Evolutionary conservation across 2,888 invertebrate genomes (phyloP), one percentile per base, ranked within the genome.

Genomic region (Phengaris arion): DNA sequence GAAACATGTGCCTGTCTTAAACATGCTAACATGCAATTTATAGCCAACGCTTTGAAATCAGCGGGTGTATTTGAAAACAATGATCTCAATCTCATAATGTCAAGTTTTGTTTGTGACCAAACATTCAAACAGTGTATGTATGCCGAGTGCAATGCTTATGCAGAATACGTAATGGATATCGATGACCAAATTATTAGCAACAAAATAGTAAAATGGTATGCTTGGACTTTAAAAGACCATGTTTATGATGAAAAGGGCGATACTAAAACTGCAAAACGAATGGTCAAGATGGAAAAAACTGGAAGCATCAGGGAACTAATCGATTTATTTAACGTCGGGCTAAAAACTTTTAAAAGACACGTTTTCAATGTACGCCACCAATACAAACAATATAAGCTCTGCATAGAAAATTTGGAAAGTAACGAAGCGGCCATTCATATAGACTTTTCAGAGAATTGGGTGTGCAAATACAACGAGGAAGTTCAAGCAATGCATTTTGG

Each of bases 391-490:
- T 54, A 54, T 13, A 54, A 13, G 13, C 10, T 13, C 10, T 54
- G 54, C 54, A 54, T 54, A 54, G 13, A 54, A 54, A 54, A 54
- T 13, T 13, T 54, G 13, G 54, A 54, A 54, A 10, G 12, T 13
- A 76, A 75, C n/a, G 77, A 77, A 70, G 54, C 59, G 54, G 15
- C 77, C 22, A 52, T 79, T n/a, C 76, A 77, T 35, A 75, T 76
- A 64, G 78, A 79, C 59, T 79, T 78, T 73, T 77, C 78, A 0
- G 79, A 80, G 75, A 79, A 80, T 75, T 80, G 77, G 74, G 15
- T 48, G 7, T 78, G 78, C 45, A 78, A 78, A 57, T 74, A 68
- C 12, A 48, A 55, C 12, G 70, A 77, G 59, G 78, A 78, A 76
- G 74, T 79, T 59, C 79, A 79, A 69, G 74, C 78, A 46, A 74